These are phyloP conservation scores for Pollachius pollachius DNA, from an alignment of 2,113 vertebrate genomes.

Conservation along the genomic window DNA sequence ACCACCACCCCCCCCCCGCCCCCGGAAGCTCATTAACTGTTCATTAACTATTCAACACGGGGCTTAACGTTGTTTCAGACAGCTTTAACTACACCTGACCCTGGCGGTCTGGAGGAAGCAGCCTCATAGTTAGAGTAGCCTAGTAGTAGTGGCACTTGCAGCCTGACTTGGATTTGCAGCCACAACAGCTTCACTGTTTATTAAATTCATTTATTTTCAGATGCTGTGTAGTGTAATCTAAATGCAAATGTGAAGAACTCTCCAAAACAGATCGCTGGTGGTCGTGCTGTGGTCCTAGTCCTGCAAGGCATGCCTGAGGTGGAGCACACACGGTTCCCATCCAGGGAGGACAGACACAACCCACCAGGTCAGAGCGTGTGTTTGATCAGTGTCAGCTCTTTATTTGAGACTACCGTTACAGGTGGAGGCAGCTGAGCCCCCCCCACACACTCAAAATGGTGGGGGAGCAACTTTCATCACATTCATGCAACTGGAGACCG, in stretches of 20 bases:
- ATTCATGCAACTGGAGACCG: no score
- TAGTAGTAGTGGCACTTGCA: not conserved
- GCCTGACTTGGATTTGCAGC: not conserved
- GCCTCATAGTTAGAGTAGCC: not conserved
- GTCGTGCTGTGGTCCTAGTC: not conserved
- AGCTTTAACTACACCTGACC: not conserved
- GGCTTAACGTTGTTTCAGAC: not conserved
- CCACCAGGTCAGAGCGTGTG: slow-evolving; percentile 52
- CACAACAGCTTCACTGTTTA: no score
- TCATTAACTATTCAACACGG: slow-evolving; percentile 50
- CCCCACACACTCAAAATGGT: no score
- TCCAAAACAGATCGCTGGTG: not conserved
- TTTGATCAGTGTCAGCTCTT: not conserved
- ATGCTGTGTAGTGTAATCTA: no score
- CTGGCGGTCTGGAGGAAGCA: not conserved
- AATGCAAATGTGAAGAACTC: no score
- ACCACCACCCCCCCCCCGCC: slow-evolving; percentile 40
- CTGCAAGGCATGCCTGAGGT: slow-evolving; percentile 56
- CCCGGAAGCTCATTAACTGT: slow-evolving; percentile 51
- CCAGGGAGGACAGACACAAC: slow-evolving; percentile 43
- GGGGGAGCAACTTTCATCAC: no score
- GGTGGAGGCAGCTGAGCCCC: no score
- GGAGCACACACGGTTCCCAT: slow-evolving; percentile 59
- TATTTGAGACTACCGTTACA: no score
- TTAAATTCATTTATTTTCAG: no score